These are phyloP conservation scores for Atrina japonica DNA, from an alignment of 2,888 invertebrate species.

Conservation along the genomic window DNA sequence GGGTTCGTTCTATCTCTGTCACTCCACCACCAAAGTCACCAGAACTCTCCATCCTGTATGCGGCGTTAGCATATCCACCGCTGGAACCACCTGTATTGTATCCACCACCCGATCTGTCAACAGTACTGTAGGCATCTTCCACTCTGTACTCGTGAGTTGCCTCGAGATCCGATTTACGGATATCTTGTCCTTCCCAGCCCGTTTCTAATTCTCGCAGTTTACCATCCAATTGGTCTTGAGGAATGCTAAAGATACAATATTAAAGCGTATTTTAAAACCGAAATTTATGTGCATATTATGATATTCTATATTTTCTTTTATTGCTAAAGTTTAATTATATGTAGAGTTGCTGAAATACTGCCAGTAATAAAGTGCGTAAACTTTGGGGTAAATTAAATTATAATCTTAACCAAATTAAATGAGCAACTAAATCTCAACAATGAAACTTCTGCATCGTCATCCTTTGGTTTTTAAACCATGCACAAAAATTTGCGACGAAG, in stretches of 20 bases:
- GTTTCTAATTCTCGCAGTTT: constrained; percentile 50
- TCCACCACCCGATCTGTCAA: constrained; percentile 18
- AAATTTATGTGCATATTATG: background rate
- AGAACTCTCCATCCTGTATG: constrained; percentile 15
- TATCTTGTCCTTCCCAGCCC: constrained; percentile 60
- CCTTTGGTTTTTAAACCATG: too few species aligned
- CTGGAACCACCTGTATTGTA: constrained; percentile 41
- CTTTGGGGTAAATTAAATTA: too few species aligned
- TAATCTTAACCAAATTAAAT: too few species aligned
- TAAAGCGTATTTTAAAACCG: background rate
- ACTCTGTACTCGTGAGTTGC: constrained; percentile 16
- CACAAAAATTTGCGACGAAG: too few species aligned
- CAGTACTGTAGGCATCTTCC: background rate
- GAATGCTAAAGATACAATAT: constrained; percentile 21
- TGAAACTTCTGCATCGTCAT: too few species aligned
- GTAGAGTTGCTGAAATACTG: too few species aligned
- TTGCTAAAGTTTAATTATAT: background rate
- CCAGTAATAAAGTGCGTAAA: too few species aligned
- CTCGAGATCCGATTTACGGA: constrained; percentile 46
- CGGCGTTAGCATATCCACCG: constrained; percentile 41
- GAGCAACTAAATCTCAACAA: too few species aligned
- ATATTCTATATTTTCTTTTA: background rate
- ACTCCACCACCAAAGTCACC: constrained; percentile 32
- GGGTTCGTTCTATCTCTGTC: constrained; percentile 58
- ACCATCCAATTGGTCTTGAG: constrained; percentile 48